These are phyloP conservation scores for Brachionus plicatilis DNA, from an alignment of 1,140 invertebrate genomes.

Conservation along the genomic window DNA sequence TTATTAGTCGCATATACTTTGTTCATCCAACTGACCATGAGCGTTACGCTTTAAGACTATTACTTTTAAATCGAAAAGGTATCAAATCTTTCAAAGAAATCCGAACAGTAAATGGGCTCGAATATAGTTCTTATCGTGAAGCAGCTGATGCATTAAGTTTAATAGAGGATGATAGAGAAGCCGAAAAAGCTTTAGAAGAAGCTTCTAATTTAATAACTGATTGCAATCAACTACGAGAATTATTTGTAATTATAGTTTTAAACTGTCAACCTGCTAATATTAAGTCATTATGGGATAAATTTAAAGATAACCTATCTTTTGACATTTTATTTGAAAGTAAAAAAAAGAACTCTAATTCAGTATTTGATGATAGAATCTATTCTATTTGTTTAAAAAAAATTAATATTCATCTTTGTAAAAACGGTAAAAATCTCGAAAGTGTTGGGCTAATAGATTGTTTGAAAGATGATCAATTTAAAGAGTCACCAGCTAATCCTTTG, in stretches of 20 bases:
- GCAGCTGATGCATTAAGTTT: background rate
- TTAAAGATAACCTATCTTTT: background rate
- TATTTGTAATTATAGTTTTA: constrained; percentile 3
- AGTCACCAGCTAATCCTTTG: background rate
- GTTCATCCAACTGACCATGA: background rate
- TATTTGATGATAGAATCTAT: background rate
- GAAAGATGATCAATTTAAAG: background rate
- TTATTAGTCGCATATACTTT: too few relatives aligned
- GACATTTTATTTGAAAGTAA: background rate
- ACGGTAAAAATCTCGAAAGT: background rate
- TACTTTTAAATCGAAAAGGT: background rate
- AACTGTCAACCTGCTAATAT: constrained; percentile 7
- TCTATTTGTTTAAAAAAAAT: background rate
- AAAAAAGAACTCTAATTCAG: background rate
- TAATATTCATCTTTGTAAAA: background rate
- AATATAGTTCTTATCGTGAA: background rate
- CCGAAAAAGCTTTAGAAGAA: background rate
- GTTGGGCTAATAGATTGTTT: background rate
- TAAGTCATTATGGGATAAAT: background rate
- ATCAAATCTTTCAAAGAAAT: background rate
- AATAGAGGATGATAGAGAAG: background rate
- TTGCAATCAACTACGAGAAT: background rate
- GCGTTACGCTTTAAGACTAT: background rate
- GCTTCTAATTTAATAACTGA: background rate
- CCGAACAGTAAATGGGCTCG: background rate